These are phyloP conservation scores for Amiota minor DNA, from an alignment of 2,888 invertebrate genomes.

Conservation along the genomic window DNA sequence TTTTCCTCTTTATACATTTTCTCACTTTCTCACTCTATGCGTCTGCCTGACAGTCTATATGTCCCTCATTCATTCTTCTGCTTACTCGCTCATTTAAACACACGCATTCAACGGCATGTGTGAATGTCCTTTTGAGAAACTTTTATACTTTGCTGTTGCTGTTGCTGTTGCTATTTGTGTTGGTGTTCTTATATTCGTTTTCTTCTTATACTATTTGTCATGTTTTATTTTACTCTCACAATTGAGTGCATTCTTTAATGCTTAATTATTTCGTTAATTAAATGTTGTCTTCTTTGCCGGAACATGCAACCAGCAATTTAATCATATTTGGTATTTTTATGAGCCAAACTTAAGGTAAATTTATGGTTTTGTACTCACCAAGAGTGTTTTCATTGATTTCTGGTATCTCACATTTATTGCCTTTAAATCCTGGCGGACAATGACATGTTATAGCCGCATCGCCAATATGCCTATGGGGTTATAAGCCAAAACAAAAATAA, in stretches of 20 bases:
- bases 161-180: slow-evolving; percentile 7
- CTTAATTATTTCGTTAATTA: slow-evolving; percentile 69
- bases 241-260: slow-evolving; percentile 58
- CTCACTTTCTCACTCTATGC: slow-evolving; percentile 17
- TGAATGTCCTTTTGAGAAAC: slow-evolving; percentile 20
- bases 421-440: slow-evolving; percentile 80
- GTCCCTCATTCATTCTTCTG: too few species aligned
- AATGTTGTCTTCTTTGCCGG: slow-evolving; percentile 38
- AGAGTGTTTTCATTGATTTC: slow-evolving; percentile 70
- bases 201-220: not conserved
- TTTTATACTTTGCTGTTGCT: slow-evolving; percentile 8
- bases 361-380: slow-evolving; percentile 66
- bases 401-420: slow-evolving; percentile 81
- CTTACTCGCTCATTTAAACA: slow-evolving; percentile 13
- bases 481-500: slow-evolving; percentile 31
- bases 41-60: not conserved
- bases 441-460: slow-evolving; percentile 83
- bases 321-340: slow-evolving; percentile 25
- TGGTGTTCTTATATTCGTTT: not conserved
- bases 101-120: slow-evolving; percentile 5
- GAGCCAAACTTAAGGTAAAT: slow-evolving; percentile 28
- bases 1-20: not conserved
- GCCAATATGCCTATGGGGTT: slow-evolving; percentile 81
- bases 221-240: slow-evolving; percentile 36
- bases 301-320: not conserved